phyloP scores from a whole-genome alignment of 2,113 vertebrate species.

The Corythornis cristatus region DNA sequence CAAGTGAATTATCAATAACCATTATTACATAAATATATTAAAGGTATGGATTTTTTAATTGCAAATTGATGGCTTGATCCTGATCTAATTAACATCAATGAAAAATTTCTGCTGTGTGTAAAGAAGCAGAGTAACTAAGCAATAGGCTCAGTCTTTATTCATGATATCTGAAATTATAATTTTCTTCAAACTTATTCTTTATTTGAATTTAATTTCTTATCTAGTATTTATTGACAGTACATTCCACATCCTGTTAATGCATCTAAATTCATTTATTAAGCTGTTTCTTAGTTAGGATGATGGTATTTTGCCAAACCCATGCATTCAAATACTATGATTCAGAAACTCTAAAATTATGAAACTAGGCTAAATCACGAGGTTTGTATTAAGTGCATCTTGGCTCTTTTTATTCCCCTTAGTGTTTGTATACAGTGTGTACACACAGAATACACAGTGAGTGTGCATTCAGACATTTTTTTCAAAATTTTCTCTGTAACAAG shows the following conservation, averaged over 20 bases:
- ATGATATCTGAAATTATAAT: not conserved
- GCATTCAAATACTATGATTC: conserved; percentile 4
- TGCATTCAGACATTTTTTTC: not conserved
- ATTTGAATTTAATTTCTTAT: conserved; percentile 21
- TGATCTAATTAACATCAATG: not conserved
- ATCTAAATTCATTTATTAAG: conserved; percentile 6
- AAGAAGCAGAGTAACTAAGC: not conserved
- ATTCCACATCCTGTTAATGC: not conserved
- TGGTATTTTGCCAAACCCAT: not conserved
- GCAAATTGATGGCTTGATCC: not conserved
- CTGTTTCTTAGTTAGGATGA: not conserved
- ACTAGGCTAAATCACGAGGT: not conserved
- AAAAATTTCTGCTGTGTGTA: not conserved
- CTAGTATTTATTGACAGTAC: conserved; percentile 6
- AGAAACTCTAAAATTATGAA: not conserved
- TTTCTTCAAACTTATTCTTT: conserved; percentile 2
- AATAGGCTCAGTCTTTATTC: not conserved
- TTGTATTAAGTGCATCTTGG: not conserved
- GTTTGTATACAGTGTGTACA: not conserved
- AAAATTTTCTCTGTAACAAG: not conserved
- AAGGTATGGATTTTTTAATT: not conserved
- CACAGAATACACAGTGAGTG: not conserved
- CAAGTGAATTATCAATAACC: not conserved
- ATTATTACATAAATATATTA: not conserved
- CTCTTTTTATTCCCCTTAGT: not conserved